Evolutionary conservation across 2,797 vertebrate genomes (phyloP), one percentile per base, ranked within the genome.

Genomic region (Dryobates pubescens): DNA sequence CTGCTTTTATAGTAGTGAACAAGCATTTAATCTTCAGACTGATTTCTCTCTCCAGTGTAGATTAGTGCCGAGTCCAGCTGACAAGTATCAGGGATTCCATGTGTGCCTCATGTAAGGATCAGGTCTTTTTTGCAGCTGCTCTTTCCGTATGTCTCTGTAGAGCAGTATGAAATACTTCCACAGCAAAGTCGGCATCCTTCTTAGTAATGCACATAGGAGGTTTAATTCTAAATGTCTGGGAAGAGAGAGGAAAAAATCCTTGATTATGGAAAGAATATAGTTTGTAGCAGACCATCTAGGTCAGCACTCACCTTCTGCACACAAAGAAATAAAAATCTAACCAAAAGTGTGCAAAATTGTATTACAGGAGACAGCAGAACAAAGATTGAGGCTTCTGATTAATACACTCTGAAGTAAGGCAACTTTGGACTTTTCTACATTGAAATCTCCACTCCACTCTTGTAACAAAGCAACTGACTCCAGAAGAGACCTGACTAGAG

Each of bases 191-290:
- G 0, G 84, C 98, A 3, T 99, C 99, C 22, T 98, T 96, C 95
- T 97, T 98, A 10, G 98, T 98, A 97, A 99, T 96, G 95, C 99
- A 99, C 99, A 99, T 98, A 1, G 99, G 98, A 8, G 99, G 99
- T 43, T 98, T 97, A 54, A 99, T 96, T 90, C 99, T 98, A 82
- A 99, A 99, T 9, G 97, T 99, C 99, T 99, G 94, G 24, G 51
- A 27, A 87, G 26, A 68, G 32, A 90, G 57, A 62, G 45, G 69
- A 1, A 72, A n/a, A 47, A 61, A 32, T 22, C 3, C 2, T 84
- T 63, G 8, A 2, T 36, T 36, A 38, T 7, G 4, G 58, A 64
- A 86, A 36, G 5, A 61, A 47, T 68, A 70, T 3, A 17, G 10
- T 67, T 84, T 82, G 45, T 68, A 65, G 24, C 54, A 93, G 36